Evolutionary conservation across 2,888 invertebrate species (phyloP).

Genomic region (Noctua janthe): DNA sequence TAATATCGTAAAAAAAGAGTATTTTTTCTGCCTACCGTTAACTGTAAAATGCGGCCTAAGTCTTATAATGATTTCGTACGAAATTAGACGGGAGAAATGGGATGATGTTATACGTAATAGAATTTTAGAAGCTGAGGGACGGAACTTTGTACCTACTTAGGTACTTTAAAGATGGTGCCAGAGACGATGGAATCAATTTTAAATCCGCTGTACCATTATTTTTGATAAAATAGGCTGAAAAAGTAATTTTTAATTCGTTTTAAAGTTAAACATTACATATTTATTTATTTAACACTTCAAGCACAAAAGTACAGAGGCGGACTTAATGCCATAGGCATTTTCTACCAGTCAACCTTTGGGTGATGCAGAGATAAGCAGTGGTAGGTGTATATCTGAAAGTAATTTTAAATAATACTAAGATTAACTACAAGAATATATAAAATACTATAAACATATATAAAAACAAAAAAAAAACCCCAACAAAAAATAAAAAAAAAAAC

Average conservation of each 20-base stretch:
- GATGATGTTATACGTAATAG: constrained; percentile 39
- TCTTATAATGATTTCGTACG: constrained; percentile 52
- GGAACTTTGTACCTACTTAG: neutral
- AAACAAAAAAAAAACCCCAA: no score
- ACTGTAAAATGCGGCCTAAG: constrained; percentile 52
- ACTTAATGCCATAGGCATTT: no score
- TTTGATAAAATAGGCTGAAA: neutral
- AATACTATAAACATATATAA: no score
- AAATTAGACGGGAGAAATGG: constrained; percentile 41
- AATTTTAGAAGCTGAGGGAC: constrained; percentile 25
- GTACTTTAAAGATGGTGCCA: neutral
- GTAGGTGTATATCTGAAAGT: no score
- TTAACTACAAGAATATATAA: no score
- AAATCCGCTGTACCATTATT: neutral
- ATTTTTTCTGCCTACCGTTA: constrained; percentile 56
- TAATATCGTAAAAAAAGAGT: constrained; percentile 61
- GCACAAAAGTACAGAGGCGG: no score
- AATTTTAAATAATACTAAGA: no score
- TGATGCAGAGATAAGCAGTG: no score
- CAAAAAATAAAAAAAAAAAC: no score
- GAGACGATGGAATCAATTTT: constrained; percentile 10
- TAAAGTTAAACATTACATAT: neutral
- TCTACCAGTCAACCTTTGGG: no score
- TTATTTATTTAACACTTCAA: no score
- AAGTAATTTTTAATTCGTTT: neutral